phyloP scores from a whole-genome alignment of 2,797 vertebrate species.

The Crenuchus spilurus region DNA sequence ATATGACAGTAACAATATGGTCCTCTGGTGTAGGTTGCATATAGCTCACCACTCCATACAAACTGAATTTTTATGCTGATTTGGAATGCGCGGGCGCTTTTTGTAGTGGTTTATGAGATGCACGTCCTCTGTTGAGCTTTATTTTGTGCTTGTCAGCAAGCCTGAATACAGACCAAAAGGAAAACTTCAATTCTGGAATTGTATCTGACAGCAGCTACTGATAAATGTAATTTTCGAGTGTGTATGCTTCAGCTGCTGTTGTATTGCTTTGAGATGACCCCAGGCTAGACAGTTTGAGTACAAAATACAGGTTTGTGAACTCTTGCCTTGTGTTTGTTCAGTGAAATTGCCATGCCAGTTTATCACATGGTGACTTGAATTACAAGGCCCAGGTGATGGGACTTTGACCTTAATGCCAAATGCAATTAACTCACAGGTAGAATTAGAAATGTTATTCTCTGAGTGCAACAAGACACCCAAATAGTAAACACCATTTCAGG shows the following conservation, averaged over 20 bases:
- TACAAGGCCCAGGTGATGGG: constrained; percentile 43
- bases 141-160: neutral
- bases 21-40: too few species aligned
- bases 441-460: constrained; percentile 24
- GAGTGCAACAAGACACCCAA: neutral
- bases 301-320: constrained; percentile 37
- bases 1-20: too few species aligned
- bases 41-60: neutral
- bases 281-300: constrained; percentile 23
- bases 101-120: neutral
- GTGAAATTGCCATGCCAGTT: constrained; percentile 44
- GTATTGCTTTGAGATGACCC: neutral
- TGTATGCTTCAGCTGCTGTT: neutral
- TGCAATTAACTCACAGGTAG: constrained; percentile 7
- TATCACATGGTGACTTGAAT: constrained; percentile 41
- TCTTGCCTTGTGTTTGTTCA: constrained; percentile 43
- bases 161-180: constrained; percentile 1
- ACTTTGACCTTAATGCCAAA: constrained; percentile 46
- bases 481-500: constrained; percentile 30
- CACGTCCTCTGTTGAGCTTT: constrained; percentile 9
- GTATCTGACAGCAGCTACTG: neutral
- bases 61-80: constrained; percentile 4
- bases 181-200: neutral
- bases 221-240: constrained; percentile 14
- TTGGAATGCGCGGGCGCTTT: neutral